Percentiles rank a stretch among this genome's conserved stretches.
phyloP scores from a whole-genome alignment of 92 coral and sea anemone genomes.

The Actinostola sp. region DNA sequence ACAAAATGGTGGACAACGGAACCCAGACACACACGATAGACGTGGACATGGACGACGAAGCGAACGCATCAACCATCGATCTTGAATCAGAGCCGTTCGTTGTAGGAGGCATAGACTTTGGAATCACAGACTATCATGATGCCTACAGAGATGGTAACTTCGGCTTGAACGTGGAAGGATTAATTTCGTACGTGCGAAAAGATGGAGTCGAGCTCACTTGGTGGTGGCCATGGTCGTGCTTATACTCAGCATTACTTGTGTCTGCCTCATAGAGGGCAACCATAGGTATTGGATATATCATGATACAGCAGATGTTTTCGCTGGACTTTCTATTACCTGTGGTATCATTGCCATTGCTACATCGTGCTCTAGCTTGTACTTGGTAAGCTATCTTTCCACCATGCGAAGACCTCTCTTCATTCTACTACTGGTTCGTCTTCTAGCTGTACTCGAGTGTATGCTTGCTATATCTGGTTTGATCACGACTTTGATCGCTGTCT shows the following conservation, averaged over 20 bases:
- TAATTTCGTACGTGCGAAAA: constrained; percentile 6
- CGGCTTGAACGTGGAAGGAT: constrained; percentile 15
- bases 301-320: constrained; percentile 1
- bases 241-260: background rate
- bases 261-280: background rate
- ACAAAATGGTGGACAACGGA: too few relatives aligned
- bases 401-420: constrained; percentile 14
- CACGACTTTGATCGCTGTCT: background rate
- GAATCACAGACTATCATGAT: background rate
- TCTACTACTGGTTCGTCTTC: background rate
- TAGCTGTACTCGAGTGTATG: constrained; percentile 1
- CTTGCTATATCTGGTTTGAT: background rate
- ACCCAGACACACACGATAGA: too few relatives aligned
- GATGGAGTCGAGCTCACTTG: constrained; percentile 18
- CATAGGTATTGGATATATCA: constrained; percentile 6
- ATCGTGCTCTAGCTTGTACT: constrained; percentile 10
- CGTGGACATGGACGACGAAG: too few relatives aligned
- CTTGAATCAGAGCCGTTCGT: constrained; percentile 9
- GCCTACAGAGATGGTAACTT: constrained; percentile 16
- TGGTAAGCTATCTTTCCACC: background rate
- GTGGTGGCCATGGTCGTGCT: background rate
- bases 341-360: background rate
- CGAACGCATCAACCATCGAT: background rate
- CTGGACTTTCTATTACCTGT: background rate
- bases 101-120: background rate